A percentile compares a stretch with the other conserved stretches of the same genome.
phyloP scores from a whole-genome alignment of 2,113 vertebrate species.

The Atrichornis clamosus region DNA sequence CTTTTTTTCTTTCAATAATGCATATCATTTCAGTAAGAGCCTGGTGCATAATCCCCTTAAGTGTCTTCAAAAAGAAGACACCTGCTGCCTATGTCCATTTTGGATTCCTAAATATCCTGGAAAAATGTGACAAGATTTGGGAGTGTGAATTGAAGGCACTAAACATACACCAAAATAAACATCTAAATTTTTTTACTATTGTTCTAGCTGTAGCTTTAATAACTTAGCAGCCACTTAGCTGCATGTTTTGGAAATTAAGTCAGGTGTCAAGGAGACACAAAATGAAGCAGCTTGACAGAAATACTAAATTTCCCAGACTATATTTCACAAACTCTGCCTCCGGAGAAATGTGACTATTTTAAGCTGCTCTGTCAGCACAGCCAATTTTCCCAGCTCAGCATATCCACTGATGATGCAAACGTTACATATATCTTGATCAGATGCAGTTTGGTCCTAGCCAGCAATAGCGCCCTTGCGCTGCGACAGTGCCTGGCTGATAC shows the following conservation, averaged over 20 bases:
- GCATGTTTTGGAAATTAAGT: neutral
- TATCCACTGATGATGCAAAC: neutral
- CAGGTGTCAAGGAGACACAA: neutral
- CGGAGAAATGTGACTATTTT: neutral
- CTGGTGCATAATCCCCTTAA: neutral
- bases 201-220: neutral
- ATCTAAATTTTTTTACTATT: neutral
- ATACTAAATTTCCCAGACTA: neutral
- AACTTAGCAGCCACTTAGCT: neutral
- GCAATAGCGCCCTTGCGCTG: accelerated
- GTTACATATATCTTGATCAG: neutral
- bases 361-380: neutral
- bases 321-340: neutral
- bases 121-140: neutral
- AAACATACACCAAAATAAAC: neutral
- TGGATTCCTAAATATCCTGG: neutral
- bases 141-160: neutral
- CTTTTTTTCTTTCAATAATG: neutral
- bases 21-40: neutral
- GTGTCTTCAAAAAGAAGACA: neutral
- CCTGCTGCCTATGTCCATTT: neutral
- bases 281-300: neutral
- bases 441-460: neutral
- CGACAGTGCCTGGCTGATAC: accelerated
- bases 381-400: neutral